phyloP scores from a whole-genome alignment of 2,797 vertebrate species.

The Ceryle rudis region DNA sequence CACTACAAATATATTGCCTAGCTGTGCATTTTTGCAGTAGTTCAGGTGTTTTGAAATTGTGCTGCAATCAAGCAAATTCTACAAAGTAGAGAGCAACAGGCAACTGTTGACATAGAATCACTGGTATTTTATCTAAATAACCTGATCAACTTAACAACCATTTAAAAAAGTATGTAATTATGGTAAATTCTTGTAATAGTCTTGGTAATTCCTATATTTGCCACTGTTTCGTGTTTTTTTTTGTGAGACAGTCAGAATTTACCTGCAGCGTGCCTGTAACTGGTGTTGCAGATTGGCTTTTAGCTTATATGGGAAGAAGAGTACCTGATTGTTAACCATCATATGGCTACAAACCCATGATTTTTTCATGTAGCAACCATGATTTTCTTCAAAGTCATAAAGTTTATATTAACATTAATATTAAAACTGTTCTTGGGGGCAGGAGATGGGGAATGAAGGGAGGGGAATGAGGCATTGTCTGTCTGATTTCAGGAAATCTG shows the following conservation, averaged over 20 bases:
- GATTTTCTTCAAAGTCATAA: background rate
- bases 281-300: background rate
- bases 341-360: background rate
- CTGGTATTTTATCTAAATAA: background rate
- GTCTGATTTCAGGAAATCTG: background rate
- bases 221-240: accelerated
- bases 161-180: background rate
- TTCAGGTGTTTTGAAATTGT: background rate
- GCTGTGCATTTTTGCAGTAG: background rate
- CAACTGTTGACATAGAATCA: background rate
- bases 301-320: background rate
- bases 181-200: background rate
- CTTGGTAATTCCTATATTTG: background rate
- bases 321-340: background rate
- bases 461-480: background rate
- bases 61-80: background rate
- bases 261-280: background rate
- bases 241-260: background rate
- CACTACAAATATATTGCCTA: background rate
- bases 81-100: background rate
- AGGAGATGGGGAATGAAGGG: background rate
- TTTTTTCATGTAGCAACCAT: background rate
- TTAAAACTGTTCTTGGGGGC: background rate
- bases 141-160: background rate
- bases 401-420: background rate